phyloP scores from a whole-genome alignment of 2,113 vertebrate genomes.

The Dryoscopus gambensis region DNA sequence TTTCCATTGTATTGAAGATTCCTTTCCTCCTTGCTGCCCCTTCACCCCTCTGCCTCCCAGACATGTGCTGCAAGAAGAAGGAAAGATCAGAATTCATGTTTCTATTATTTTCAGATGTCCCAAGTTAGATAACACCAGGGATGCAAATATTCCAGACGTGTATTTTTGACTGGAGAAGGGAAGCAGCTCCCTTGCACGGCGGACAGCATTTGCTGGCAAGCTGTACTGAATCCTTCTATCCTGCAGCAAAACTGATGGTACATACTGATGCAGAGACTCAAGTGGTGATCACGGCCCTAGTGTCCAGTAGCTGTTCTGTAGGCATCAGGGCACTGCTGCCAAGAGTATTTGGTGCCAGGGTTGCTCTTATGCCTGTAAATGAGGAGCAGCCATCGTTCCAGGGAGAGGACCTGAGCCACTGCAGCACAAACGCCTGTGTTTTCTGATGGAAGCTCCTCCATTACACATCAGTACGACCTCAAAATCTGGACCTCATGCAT shows the following conservation, averaged over 20 bases:
- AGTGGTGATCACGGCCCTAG: background rate
- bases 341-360: background rate
- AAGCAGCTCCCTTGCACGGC: background rate
- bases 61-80: background rate
- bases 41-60: background rate
- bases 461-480: background rate
- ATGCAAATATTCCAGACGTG: background rate
- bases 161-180: background rate
- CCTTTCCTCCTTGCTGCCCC: background rate
- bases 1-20: background rate
- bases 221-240: background rate
- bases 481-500: background rate
- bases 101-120: background rate
- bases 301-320: background rate
- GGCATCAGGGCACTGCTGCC: background rate
- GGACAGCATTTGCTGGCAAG: background rate
- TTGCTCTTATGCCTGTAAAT: background rate
- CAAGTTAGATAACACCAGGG: background rate
- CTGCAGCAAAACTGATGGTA: background rate
- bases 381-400: background rate
- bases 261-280: background rate
- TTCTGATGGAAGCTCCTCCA: background rate
- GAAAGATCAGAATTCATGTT: background rate
- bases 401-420: background rate
- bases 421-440: fast-evolving